Percentiles rank a stretch among this genome's conserved stretches.
phyloP scores from a whole-genome alignment of 1,140 invertebrate species.

The Probaryconus sp. region DNA sequence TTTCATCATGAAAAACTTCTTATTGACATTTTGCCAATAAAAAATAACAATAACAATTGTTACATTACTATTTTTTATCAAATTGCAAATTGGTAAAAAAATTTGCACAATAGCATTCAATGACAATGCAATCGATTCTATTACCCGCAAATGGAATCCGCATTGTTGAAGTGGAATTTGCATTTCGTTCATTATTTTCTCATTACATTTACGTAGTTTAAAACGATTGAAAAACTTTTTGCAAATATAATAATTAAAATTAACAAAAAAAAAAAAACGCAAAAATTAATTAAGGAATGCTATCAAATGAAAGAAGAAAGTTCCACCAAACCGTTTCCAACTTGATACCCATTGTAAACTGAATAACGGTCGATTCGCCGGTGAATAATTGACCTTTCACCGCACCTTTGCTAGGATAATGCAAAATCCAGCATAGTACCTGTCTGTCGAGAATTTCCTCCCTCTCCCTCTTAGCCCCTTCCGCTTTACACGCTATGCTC shows the following conservation, averaged over 20 bases:
- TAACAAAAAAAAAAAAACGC: conserved; percentile 15
- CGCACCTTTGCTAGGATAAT: conserved; percentile 46
- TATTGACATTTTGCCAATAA: too few species aligned
- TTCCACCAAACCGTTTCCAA: background rate
- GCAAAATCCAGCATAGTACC: conserved; percentile 38
- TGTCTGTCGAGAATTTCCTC: conserved; percentile 21
- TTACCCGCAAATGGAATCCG: too few species aligned
- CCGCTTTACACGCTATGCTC: conserved; percentile 8
- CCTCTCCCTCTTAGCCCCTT: conserved; percentile 13
- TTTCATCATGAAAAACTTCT: too few species aligned
- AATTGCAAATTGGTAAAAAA: too few species aligned
- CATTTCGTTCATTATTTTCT: too few species aligned
- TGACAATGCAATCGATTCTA: too few species aligned
- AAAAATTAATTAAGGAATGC: conserved; percentile 21
- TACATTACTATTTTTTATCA: too few species aligned
- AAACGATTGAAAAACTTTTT: too few species aligned
- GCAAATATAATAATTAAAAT: conserved; percentile 12
- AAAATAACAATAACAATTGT: too few species aligned
- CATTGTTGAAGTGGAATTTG: too few species aligned
- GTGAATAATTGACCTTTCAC: conserved; percentile 62
- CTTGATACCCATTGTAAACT: conserved; percentile 43
- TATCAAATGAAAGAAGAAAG: conserved; percentile 21
- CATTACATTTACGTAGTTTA: too few species aligned
- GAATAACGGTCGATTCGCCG: conserved; percentile 53
- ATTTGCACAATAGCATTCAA: too few species aligned